These are phyloP conservation scores for Pelecanus crispus DNA, from an alignment of 2,113 vertebrate species.

Conservation along the genomic window DNA sequence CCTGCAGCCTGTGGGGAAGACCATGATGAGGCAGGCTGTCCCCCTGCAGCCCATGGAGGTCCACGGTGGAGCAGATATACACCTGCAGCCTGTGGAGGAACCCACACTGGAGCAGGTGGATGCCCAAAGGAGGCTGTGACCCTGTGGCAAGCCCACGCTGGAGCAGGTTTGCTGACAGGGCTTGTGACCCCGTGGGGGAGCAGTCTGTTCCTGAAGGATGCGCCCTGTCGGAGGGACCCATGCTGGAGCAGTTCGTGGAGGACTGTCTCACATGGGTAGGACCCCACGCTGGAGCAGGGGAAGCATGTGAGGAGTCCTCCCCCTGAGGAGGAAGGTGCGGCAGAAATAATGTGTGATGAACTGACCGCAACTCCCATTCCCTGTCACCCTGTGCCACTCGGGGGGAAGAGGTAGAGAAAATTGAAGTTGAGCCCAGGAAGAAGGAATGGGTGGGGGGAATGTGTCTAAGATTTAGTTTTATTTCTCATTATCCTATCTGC, in stretches of 20 bases:
- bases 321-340: not conserved
- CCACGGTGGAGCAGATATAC: fast-evolving
- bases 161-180: not conserved
- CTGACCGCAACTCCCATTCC: fast-evolving
- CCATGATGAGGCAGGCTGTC: not conserved
- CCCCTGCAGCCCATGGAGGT: not conserved
- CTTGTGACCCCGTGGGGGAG: fast-evolving
- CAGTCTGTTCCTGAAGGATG: too few species aligned
- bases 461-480: not conserved
- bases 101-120: fast-evolving
- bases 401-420: not conserved
- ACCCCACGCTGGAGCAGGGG: not conserved
- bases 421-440: not conserved
- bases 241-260: not conserved
- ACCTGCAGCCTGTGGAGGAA: not conserved
- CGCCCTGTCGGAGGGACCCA: not conserved
- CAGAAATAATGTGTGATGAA: fast-evolving
- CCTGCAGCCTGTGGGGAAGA: not conserved
- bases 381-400: fast-evolving
- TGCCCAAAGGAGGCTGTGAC: not conserved
- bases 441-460: not conserved
- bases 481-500: not conserved
- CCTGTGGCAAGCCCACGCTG: fast-evolving
- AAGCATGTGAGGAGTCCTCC: not conserved
- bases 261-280: not conserved